Base-by-base conservation (phyloP, 2,888 invertebrate genomes). In the Platycheirus rosarum region DNA sequence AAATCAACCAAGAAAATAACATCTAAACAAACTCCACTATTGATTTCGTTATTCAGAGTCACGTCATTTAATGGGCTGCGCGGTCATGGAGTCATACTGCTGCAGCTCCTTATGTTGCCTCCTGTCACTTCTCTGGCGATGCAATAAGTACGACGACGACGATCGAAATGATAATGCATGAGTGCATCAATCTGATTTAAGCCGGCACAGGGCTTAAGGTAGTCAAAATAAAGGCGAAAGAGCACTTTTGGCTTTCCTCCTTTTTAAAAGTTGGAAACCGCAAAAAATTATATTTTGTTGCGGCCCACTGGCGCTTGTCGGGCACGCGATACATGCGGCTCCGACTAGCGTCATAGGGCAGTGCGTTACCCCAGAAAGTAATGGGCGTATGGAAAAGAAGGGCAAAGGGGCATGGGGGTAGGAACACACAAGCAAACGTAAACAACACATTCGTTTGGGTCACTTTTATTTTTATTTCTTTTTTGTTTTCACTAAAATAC, bases 21-120 rank as follows among this genome's bases (percentile, higher is more conserved):
- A 76, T 53, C 42, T 23, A 63, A 48, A 46, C 26, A 78, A 48
- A 32, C 32, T 32, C 40, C 53, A 65, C 70, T 76, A 62, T 82
- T 82, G 76, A 82, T 76, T 82, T 82, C 82, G 76, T 68, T 71
- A 76, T 76, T 71, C 66, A 71, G 62, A 80, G 82, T 75, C 80
- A 70, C 70, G 66, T 71, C 70, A 68, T 68, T 76, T 76, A 71
- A 76, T 76, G 71, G 60, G 42, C 55, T 20, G 14, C 55, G 20
- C 37, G 55, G 37, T 37, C 37, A 55, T 55, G 55, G 37, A 55
- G 20, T 55, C 3, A 37, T 37, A 35, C 13, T 23, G 23, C 23
- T 23, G 2, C 23, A 4, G 37, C 37, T 71, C 60, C 60, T 57
- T 65, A 40, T 68, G 53, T 71, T 70, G 65, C 23, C 44, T 14